A percentile compares a stretch with the other conserved stretches of the same genome.
Evolutionary conservation across 1,140 invertebrate genomes (phyloP).

Genomic region (Cyclina sinensis): DNA sequence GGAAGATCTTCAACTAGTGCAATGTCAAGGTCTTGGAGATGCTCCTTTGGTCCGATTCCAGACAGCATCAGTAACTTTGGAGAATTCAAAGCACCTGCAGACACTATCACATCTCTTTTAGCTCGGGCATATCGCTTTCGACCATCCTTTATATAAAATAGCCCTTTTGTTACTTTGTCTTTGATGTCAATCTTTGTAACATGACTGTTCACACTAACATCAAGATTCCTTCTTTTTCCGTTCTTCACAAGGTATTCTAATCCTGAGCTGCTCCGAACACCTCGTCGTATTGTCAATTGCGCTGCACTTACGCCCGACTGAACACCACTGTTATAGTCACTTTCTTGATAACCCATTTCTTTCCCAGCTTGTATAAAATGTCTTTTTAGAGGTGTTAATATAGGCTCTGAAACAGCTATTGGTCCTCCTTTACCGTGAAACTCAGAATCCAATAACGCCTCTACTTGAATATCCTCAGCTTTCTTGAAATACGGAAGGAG

Average conservation of each 20-base stretch:
- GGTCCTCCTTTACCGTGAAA: conserved; percentile 8
- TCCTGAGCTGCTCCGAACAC: conserved; percentile 72
- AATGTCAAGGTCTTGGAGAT: conserved; percentile 79
- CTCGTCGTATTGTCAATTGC: conserved; percentile 72
- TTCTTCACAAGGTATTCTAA: neutral
- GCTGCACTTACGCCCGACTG: conserved; percentile 60
- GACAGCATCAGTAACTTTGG: conserved; percentile 89
- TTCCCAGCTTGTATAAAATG: conserved; percentile 10
- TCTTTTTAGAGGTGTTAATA: neutral
- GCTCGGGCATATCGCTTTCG: conserved; percentile 89
- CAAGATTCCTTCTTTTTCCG: conserved; percentile 68
- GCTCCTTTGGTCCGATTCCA: conserved; percentile 88
- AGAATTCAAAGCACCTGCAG: conserved; percentile 88
- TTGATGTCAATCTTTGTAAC: conserved; percentile 74
- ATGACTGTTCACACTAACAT: conserved; percentile 70
- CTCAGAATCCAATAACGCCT: neutral
- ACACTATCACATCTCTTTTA: conserved; percentile 88
- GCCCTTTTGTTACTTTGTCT: conserved; percentile 71
- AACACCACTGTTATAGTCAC: conserved; percentile 72
- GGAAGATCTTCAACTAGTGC: conserved; percentile 89
- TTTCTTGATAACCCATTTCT: conserved; percentile 53
- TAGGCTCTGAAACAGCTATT: neutral
- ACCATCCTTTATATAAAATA: conserved; percentile 79
- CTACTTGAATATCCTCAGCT: neutral
- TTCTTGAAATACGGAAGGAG: conserved; percentile 91